A percentile compares a stretch with the other conserved stretches of the same genome.
Conservation (phyloP, 1,140 invertebrate species). For the Hyposmocoma kahamanoa region DNA sequence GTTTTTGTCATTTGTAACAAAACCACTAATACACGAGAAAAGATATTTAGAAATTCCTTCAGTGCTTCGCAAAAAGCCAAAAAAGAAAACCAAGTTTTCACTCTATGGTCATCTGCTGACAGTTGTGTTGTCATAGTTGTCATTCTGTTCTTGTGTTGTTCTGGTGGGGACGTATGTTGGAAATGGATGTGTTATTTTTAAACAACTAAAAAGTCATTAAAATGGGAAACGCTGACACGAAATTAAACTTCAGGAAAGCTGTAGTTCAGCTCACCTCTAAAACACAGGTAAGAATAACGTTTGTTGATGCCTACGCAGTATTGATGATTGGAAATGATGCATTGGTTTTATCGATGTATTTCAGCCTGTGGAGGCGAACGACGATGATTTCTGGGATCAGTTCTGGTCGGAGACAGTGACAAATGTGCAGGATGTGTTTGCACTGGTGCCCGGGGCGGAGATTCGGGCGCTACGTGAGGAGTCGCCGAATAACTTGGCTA, state of each 20-base stretch:
- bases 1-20: no score
- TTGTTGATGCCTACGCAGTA: background rate
- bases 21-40: no score
- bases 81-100: no score
- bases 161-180: constrained; percentile 50
- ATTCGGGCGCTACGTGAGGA: constrained; percentile 95
- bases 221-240: constrained; percentile 98
- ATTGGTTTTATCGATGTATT: constrained; percentile 21
- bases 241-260: constrained; percentile 97
- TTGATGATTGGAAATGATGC: constrained; percentile 6
- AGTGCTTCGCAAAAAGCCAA: no score
- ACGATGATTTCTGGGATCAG: constrained; percentile 98
- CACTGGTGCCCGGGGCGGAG: constrained; percentile 94
- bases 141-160: constrained; percentile 24
- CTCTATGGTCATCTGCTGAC: no score
- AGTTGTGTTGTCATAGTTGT: constrained; percentile 3
- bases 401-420: constrained; percentile 98
- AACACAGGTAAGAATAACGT: constrained; percentile 81
- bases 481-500: constrained; percentile 98
- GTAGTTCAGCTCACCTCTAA: constrained; percentile 97
- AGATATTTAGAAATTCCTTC: no score
- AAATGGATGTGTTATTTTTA: constrained; percentile 50
- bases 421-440: constrained; percentile 97
- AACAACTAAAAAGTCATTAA: constrained; percentile 34
- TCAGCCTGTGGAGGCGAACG: constrained; percentile 91